Evolutionary conservation across 2,888 invertebrate species (phyloP).

Genomic region (Tryphoninae sp.): DNA sequence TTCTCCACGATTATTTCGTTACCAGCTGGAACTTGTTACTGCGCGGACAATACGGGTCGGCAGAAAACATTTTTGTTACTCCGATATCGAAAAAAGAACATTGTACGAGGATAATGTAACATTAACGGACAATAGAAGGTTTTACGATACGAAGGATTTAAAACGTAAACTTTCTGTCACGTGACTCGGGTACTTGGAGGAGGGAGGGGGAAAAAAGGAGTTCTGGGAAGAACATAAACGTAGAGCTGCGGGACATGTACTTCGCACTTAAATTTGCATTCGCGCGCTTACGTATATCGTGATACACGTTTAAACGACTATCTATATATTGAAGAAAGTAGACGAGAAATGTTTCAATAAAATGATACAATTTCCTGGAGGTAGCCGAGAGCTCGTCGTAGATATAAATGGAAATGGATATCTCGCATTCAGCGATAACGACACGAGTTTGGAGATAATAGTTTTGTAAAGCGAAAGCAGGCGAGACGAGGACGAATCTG

Average conservation of each 20-base stretch:
- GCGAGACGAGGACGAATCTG: background rate
- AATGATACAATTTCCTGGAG: background rate
- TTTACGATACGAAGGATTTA: background rate
- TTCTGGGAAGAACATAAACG: background rate
- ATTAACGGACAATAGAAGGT: no score
- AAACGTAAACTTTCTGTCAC: background rate
- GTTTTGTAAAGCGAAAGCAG: background rate
- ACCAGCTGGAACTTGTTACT: no score
- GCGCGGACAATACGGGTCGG: no score
- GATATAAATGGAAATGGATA: background rate
- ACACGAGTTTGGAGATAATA: background rate
- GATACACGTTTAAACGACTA: background rate
- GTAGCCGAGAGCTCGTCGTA: background rate
- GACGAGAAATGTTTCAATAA: slow-evolving; percentile 11
- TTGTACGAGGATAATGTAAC: no score
- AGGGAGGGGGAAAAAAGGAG: background rate
- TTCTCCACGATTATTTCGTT: no score
- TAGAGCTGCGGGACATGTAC: background rate
- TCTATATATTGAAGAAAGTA: background rate
- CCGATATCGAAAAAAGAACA: no score
- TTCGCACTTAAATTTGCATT: background rate
- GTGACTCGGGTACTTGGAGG: background rate
- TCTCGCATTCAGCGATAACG: slow-evolving; percentile 7
- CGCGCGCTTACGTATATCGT: background rate
- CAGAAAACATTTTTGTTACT: no score